A percentile compares a stretch with the other conserved stretches of the same genome.
Evolutionary conservation across 2,888 invertebrate species (phyloP).

Genomic region (Cheilosia impressa): DNA sequence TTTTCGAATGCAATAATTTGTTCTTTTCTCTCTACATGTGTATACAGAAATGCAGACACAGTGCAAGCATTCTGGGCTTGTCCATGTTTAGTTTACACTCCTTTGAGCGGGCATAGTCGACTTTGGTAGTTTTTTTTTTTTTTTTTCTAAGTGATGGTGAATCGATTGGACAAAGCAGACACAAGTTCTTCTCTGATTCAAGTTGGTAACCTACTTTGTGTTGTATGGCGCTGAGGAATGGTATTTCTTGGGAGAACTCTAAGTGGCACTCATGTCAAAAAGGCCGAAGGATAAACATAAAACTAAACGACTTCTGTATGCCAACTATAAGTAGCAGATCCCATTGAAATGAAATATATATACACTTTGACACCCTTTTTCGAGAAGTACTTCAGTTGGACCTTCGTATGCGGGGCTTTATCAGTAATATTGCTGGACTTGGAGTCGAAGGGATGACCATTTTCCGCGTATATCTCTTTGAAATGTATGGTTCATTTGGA

Average conservation of each 20-base stretch:
- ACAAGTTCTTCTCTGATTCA: neutral
- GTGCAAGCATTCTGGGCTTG: slow-evolving; percentile 7
- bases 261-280: slow-evolving; percentile 3
- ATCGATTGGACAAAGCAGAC: slow-evolving; percentile 5
- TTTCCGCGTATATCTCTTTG: too few relatives aligned
- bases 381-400: neutral
- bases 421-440: too few relatives aligned
- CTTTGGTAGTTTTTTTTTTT: neutral
- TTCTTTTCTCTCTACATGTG: neutral
- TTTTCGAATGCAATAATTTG: slow-evolving; percentile 45
- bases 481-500: too few relatives aligned
- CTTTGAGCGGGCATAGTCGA: neutral
- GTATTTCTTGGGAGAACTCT: neutral
- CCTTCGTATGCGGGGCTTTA: too few relatives aligned
- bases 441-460: too few relatives aligned
- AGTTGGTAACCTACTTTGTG: slow-evolving; percentile 19
- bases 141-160: neutral
- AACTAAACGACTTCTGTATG: slow-evolving; percentile 10
- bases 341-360: slow-evolving; percentile 1
- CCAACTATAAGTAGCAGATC: slow-evolving; percentile 1
- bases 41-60: neutral
- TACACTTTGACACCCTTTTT: neutral
- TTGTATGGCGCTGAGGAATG: neutral
- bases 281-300: slow-evolving; percentile 5
- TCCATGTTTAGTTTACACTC: slow-evolving; percentile 27